Evolutionary conservation across 1,140 invertebrate genomes (phyloP), one percentile per base, ranked within the genome.

Genomic region (Bombus superbus): DNA sequence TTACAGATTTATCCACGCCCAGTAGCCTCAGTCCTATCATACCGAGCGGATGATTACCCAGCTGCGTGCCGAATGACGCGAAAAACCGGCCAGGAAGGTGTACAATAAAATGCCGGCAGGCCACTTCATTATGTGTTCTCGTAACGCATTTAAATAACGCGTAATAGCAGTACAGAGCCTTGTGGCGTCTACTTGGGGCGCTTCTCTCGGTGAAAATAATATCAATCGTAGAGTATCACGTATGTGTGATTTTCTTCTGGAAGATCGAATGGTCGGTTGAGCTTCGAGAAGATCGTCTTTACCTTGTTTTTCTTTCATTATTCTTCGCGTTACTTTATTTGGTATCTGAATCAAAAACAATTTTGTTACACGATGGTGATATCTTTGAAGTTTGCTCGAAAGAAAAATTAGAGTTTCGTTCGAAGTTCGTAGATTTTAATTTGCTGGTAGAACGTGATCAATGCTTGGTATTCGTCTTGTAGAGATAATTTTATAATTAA

Each of bases 1-100:
- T 92, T 91, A 89, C 92, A 92, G 91, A 93, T 94, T 94, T 94
- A 94, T 95, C 93, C 93, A 94, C 93, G 93, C 93, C 93, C 94
- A 93, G 94, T 95, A 95, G 94, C 94, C 89, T 92, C 91, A 91
- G 86, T 89, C 89, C 91, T 93, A 93, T 94, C 92, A 92, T 91
- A 90, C 90, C 91, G 90, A 89, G 84, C 91, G 92, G 87, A 93
- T 94, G 93, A 94, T 95, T 93, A 94, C 91, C 92, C 91, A 92
- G 93, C 92, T 92, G 90, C 89, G 92, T 85, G 91, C 86, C 89
- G 91, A 93, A 93, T 93, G 91, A 94, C 91, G 93, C 92, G 90
- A 91, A 90, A 87, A 89, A 93, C 89, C 87, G 90, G 90, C 68
- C 81, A 68, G 42, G 64, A 88, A 87, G 88, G 92, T 57, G 42